A percentile compares a stretch with the other conserved stretches of the same genome.
Conservation (phyloP, 2,888 invertebrate species). For the Himalopsyche kuldschensis region DNA sequence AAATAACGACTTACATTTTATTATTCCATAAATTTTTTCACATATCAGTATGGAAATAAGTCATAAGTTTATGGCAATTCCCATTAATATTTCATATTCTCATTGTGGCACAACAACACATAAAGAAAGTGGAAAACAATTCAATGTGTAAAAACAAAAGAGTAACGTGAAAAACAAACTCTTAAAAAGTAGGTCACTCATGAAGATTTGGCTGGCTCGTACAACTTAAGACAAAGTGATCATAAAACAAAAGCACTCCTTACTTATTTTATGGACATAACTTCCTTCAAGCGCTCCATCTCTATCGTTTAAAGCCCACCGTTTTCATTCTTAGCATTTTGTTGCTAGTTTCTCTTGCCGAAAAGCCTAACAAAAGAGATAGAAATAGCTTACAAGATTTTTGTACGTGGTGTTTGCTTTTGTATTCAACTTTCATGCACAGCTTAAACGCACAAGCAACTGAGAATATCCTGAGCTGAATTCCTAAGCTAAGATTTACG, state of each 20-base stretch:
- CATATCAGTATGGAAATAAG: too few relatives aligned
- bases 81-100: background rate
- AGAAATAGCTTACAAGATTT: conserved; percentile 1
- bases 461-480: conserved; percentile 18
- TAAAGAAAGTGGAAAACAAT: background rate
- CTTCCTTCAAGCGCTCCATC: conserved; percentile 24
- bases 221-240: conserved; percentile 32
- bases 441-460: conserved; percentile 1
- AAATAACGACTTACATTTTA: too few relatives aligned
- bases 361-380: background rate
- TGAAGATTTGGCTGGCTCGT: conserved; percentile 19
- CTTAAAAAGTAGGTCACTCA: conserved; percentile 14
- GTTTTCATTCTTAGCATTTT: background rate
- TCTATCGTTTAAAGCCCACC: background rate
- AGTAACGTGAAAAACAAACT: background rate
- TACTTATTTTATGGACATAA: conserved; percentile 32
- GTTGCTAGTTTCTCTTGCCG: background rate
- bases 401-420: background rate
- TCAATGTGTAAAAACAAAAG: background rate
- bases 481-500: conserved; percentile 21
- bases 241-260: conserved; percentile 36
- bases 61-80: too few relatives aligned
- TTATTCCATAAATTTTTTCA: too few relatives aligned
- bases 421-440: background rate
- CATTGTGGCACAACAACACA: background rate